These are phyloP conservation scores for Loxodonta africana DNA, from an alignment of 2,113 vertebrate species.

Conservation along the genomic window DNA sequence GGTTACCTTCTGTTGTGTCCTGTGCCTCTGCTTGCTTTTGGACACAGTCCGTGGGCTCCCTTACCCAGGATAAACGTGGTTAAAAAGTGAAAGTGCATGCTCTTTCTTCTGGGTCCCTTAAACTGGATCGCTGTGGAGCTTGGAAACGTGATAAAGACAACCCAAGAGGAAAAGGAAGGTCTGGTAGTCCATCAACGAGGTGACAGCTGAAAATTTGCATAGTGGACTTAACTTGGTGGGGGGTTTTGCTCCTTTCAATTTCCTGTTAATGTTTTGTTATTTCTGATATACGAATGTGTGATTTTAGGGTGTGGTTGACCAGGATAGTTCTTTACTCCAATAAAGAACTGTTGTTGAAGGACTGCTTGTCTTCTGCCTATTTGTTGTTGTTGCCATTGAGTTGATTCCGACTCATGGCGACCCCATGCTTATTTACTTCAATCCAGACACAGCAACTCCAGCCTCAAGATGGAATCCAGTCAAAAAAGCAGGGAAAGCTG, in stretches of 20 bases:
- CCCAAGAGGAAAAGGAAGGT: constrained; percentile 22
- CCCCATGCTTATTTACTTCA: background rate
- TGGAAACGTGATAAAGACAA: background rate
- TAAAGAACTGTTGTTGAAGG: background rate
- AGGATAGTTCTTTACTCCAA: background rate
- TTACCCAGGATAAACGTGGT: background rate
- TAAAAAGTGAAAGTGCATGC: background rate
- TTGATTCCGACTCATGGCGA: background rate
- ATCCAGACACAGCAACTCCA: background rate
- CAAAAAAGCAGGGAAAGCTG: background rate
- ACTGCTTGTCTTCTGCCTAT: background rate
- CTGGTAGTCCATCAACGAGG: background rate
- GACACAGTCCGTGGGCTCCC: background rate
- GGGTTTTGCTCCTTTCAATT: constrained; percentile 12
- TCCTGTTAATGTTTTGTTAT: constrained; percentile 59
- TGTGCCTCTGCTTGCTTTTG: constrained; percentile 18
- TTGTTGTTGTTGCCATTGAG: background rate
- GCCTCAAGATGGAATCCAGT: background rate
- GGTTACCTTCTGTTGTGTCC: background rate
- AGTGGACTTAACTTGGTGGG: background rate
- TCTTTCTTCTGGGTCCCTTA: background rate
- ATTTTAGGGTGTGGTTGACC: background rate
- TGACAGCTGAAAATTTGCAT: constrained; percentile 46
- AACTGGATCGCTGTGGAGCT: background rate
- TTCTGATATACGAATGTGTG: background rate